Conservation (phyloP, 2,888 invertebrate genomes). For the Agriotes lineatus region DNA sequence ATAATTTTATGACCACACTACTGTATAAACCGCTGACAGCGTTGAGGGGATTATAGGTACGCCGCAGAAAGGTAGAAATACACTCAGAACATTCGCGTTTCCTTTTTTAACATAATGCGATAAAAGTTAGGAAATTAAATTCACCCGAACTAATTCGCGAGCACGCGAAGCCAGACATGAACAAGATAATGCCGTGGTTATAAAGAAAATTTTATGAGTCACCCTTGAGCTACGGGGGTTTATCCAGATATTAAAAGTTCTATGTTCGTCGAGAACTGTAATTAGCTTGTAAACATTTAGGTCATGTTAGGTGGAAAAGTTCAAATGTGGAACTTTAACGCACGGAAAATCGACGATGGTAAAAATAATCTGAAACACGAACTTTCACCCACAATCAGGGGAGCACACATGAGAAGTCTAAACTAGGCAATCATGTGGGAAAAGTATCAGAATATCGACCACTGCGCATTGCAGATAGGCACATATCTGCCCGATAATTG, state of each 20-base stretch:
- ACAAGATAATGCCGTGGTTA: conserved; percentile 15
- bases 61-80: too few relatives aligned
- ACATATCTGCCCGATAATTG: conserved; percentile 40
- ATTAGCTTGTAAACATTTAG: background rate
- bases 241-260: background rate
- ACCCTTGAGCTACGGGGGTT: background rate
- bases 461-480: conserved; percentile 37
- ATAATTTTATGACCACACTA: too few relatives aligned
- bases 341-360: background rate
- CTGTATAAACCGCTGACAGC: too few relatives aligned
- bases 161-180: conserved; percentile 18
- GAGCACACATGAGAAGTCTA: background rate
- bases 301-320: too few relatives aligned
- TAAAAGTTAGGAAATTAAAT: conserved; percentile 24
- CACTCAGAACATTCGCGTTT: conserved; percentile 1
- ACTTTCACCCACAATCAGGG: too few relatives aligned
- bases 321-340: background rate
- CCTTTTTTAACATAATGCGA: conserved; percentile 10
- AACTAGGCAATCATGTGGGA: background rate
- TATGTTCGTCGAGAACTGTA: background rate
- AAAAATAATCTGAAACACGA: background rate
- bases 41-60: too few relatives aligned
- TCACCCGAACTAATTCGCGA: conserved; percentile 16
- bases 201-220: conserved; percentile 15
- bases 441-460: conserved; percentile 13